Evolutionary conservation across 2,113 vertebrate species (phyloP).

Genomic region (Pachypanchax playfairii): DNA sequence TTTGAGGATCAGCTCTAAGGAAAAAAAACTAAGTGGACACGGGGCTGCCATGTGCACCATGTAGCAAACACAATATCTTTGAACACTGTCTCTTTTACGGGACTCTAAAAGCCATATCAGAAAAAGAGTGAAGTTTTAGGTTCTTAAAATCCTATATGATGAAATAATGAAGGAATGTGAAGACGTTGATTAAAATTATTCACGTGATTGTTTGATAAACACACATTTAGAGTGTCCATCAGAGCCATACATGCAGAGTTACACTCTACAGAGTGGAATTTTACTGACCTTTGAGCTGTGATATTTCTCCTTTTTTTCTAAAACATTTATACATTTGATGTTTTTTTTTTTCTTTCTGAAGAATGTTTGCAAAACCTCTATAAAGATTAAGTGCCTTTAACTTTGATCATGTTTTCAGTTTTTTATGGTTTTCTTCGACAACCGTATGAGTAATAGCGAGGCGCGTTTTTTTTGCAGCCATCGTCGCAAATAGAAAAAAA

Average conservation of each 20-base stretch:
- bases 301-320: slow-evolving; percentile 41
- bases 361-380: slow-evolving; percentile 64
- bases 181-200: slow-evolving; percentile 37
- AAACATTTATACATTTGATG: slow-evolving; percentile 57
- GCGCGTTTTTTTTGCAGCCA: slow-evolving; percentile 13
- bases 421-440: too few relatives aligned
- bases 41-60: slow-evolving; percentile 27
- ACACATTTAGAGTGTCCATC: slow-evolving; percentile 32
- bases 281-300: slow-evolving; percentile 66
- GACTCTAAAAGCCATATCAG: slow-evolving; percentile 71
- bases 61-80: slow-evolving; percentile 42
- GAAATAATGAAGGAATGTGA: slow-evolving; percentile 50
- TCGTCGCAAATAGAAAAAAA: slow-evolving; percentile 16
- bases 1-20: slow-evolving; percentile 77
- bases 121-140: slow-evolving; percentile 42
- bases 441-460: background rate
- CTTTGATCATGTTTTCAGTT: slow-evolving; percentile 24
- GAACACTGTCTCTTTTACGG: slow-evolving; percentile 46
- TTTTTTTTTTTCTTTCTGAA: slow-evolving; percentile 34
- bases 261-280: slow-evolving; percentile 25
- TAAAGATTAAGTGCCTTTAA: slow-evolving; percentile 71
- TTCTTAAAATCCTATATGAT: slow-evolving; percentile 37
- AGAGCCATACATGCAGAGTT: slow-evolving; percentile 60
- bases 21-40: slow-evolving; percentile 45
- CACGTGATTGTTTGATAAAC: slow-evolving; percentile 28